These are phyloP conservation scores for Bombyx mandarina DNA, from an alignment of 1,140 invertebrate genomes.

Conservation along the genomic window DNA sequence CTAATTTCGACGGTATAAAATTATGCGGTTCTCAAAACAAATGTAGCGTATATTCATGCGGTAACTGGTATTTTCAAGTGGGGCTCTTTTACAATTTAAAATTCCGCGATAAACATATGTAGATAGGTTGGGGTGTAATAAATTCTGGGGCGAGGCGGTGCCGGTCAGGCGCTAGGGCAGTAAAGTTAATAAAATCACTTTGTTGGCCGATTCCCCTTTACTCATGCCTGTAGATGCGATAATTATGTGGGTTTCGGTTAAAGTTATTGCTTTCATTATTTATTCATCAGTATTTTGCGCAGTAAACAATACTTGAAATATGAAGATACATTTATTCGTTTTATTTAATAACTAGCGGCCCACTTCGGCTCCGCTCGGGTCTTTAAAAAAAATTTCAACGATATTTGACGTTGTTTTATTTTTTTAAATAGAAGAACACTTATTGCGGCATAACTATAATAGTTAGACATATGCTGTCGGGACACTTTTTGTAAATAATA, in stretches of 20 bases:
- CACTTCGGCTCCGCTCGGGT: no score
- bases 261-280: slow-evolving; percentile 5
- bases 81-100: slow-evolving; percentile 60
- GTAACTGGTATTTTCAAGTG: slow-evolving; percentile 27
- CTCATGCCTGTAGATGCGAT: slow-evolving; percentile 8
- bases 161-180: slow-evolving; percentile 16
- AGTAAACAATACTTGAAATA: not conserved
- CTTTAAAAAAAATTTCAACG: no score
- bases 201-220: slow-evolving; percentile 30
- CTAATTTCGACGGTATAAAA: not conserved
- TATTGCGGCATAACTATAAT: no score
- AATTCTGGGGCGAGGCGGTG: slow-evolving; percentile 30
- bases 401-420: no score
- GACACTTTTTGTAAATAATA: no score
- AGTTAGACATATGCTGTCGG: no score
- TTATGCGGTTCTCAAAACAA: slow-evolving; percentile 16
- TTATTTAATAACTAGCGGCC: not conserved
- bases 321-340: not conserved
- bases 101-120: slow-evolving; percentile 56
- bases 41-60: slow-evolving; percentile 21
- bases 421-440: no score
- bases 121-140: slow-evolving; percentile 46
- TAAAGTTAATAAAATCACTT: slow-evolving; percentile 42
- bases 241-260: slow-evolving; percentile 1
- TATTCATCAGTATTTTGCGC: not conserved